Evolutionary conservation across 1,140 invertebrate genomes (phyloP).

Genomic region (Antheraea mylitta): DNA sequence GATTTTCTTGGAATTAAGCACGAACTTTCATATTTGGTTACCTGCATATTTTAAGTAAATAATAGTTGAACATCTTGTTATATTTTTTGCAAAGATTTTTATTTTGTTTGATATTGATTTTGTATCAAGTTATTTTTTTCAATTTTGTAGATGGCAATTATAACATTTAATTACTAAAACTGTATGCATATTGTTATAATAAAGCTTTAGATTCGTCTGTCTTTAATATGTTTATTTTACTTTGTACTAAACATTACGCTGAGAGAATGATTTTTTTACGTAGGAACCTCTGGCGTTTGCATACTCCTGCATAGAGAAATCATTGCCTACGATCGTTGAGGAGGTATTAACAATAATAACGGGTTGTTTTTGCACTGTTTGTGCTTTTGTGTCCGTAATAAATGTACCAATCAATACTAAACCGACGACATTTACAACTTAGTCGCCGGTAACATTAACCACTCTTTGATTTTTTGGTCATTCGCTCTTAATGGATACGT

Average conservation of each 20-base stretch:
- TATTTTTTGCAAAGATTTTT: no score
- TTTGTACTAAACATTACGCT: not conserved
- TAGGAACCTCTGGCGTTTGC: constrained; percentile 79
- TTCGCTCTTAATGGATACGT: not conserved
- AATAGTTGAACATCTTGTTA: no score
- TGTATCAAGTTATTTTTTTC: no score
- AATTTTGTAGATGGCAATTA: no score
- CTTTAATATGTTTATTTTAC: not conserved
- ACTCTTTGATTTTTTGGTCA: not conserved
- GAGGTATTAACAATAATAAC: constrained; percentile 71
- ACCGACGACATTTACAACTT: not conserved
- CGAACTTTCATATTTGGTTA: no score
- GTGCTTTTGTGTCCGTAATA: constrained; percentile 32
- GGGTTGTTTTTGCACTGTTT: constrained; percentile 30
- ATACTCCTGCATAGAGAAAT: constrained; percentile 80
- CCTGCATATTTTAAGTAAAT: no score
- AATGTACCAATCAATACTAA: not conserved
- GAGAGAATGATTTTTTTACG: constrained; percentile 35
- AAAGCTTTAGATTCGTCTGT: no score
- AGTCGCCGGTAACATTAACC: not conserved
- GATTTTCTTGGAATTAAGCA: no score
- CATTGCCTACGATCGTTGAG: constrained; percentile 76
- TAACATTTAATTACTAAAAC: no score
- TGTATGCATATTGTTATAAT: no score
- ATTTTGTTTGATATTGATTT: no score